Conservation (phyloP, 2,113 vertebrate species). For the Colistium nudipinnis region DNA sequence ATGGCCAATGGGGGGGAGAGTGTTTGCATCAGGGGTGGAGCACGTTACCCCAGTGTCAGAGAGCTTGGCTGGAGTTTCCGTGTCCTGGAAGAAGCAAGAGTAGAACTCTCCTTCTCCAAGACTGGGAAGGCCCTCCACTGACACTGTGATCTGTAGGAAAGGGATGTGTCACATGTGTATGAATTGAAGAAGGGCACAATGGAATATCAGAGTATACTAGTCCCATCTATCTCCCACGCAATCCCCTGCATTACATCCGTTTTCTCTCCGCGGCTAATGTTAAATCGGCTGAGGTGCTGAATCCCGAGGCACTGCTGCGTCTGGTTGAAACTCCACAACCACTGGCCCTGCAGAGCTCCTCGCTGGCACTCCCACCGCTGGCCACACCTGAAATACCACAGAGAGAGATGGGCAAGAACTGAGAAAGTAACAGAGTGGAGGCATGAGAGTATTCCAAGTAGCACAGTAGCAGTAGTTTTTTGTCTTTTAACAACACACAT, state of each 20-base stretch:
- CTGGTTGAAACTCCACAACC: slow-evolving; percentile 94
- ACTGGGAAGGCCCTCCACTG: slow-evolving; percentile 86
- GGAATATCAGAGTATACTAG: background rate
- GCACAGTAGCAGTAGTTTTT: background rate
- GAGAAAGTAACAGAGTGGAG: background rate
- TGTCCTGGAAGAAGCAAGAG: slow-evolving; percentile 91
- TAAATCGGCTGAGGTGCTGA: slow-evolving; percentile 86
- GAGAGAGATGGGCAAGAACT: background rate
- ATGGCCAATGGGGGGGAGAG: slow-evolving; percentile 80
- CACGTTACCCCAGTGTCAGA: slow-evolving; percentile 87
- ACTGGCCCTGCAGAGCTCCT: slow-evolving; percentile 84
- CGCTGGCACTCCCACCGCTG: slow-evolving; percentile 86
- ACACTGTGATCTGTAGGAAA: slow-evolving; percentile 85
- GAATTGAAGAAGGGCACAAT: too few relatives aligned
- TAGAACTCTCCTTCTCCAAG: slow-evolving; percentile 87
- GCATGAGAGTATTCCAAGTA: background rate
- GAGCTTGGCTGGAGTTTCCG: slow-evolving; percentile 85
- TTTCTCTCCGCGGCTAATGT: slow-evolving; percentile 91
- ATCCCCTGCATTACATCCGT: slow-evolving; percentile 80
- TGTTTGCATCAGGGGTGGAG: slow-evolving; percentile 86
- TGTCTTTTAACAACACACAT: background rate
- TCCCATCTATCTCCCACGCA: background rate
- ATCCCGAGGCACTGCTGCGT: slow-evolving; percentile 86
- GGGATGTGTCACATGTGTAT: too few relatives aligned
- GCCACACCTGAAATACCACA: slow-evolving; percentile 83